Evolutionary conservation across 2,113 vertebrate species (phyloP).

Genomic region (Ammodytes marinus): DNA sequence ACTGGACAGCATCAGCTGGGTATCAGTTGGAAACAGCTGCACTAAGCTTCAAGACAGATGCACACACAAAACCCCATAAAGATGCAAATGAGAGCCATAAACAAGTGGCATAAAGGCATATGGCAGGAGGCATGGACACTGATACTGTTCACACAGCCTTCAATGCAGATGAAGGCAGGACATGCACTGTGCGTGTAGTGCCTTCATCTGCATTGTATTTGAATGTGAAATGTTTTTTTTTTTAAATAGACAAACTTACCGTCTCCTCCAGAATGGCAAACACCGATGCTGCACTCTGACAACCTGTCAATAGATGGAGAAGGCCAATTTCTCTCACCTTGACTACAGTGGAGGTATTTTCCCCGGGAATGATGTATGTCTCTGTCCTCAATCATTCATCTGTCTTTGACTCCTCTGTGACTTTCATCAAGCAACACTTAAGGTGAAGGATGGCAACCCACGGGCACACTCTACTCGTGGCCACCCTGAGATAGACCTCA

Average conservation of each 20-base stretch:
- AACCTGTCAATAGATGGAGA: neutral
- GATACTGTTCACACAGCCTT: neutral
- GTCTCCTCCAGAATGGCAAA: neutral
- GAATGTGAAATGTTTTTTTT: neutral
- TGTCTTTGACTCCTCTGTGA: neutral
- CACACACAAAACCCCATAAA: neutral
- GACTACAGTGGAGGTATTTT: constrained; percentile 32
- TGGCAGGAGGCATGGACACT: neutral
- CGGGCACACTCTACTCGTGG: neutral
- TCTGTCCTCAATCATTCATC: neutral
- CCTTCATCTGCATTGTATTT: neutral
- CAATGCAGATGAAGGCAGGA: no score
- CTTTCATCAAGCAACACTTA: neutral
- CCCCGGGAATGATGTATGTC: constrained; percentile 10
- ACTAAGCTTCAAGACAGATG: neutral
- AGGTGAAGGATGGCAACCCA: neutral
- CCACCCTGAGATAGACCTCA: neutral
- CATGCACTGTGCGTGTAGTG: neutral
- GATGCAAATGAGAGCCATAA: constrained; percentile 29
- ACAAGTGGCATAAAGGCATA: neutral
- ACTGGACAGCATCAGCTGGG: neutral
- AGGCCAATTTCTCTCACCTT: constrained; percentile 23
- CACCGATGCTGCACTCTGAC: neutral
- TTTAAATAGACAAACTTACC: neutral
- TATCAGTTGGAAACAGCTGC: constrained; percentile 33